Base-by-base conservation (phyloP, 1,140 invertebrate genomes). In the Dendrolimus kikuchii region DNA sequence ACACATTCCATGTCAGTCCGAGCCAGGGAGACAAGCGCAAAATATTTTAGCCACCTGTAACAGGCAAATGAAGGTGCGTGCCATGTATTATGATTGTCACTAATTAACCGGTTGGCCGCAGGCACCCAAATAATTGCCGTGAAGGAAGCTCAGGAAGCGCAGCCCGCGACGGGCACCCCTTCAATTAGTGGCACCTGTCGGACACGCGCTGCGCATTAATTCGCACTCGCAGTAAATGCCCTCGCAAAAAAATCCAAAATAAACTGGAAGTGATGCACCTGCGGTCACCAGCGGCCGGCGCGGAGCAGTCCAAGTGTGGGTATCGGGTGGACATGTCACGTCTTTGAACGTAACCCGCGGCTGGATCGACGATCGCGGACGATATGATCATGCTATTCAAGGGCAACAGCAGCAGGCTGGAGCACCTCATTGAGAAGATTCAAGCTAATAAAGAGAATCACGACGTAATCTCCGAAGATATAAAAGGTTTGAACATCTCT, bases 401-500 rank as follows among this genome's bases (percentile, higher is more conserved):
- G 73, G 93, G 93, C 56, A 94, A 94, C 77, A 94, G 93, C 86
- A 93, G 91, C 70, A 89, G 92, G 59, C 80, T 95, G 70, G 93
- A 95, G 82, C 90, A 94, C 66, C 88, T 95, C 60, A 95, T 95
- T 62, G 93, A 94, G 72, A 95, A 95, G 85, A 95, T 95, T 65
- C 94, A 95, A 71, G 92, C 93, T 4, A 93, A 93, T 64, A 94
- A 94, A 82, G 87, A 89, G 65, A 89, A 89, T 55, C 88, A 88
- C 82, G 86, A 88, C 63, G 86, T 87, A n/a, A 85, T 73, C 4
- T 70, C 88, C 5, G 87, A 89, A 53, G 88, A 89, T 55, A 79
- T 90, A 52, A 89, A 89, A 88, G 88, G 89, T 86, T 46, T 74
- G 77, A 39, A 5, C 8, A 6, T 40, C 39, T 5, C 53, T 57